A percentile compares a stretch with the other conserved stretches of the same genome.
Evolutionary conservation across 2,888 invertebrate species (phyloP).

Genomic region (Blera fallax): DNA sequence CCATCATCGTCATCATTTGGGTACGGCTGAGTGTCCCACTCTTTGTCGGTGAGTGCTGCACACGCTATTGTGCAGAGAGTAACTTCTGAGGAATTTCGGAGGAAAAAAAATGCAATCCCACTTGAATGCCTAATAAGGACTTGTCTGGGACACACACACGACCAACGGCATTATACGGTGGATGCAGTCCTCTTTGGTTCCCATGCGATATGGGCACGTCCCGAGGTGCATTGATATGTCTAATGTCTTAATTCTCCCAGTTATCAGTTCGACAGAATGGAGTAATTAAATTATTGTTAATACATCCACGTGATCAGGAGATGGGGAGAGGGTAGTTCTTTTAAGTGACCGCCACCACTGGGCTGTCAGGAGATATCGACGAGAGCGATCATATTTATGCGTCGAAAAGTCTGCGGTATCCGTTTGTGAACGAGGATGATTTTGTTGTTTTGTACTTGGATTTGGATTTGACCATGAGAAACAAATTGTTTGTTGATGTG

Average conservation of each 20-base stretch:
- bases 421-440: constrained; percentile 48
- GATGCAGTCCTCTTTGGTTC: constrained; percentile 50
- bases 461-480: constrained; percentile 53
- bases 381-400: constrained; percentile 72
- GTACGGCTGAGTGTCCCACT: constrained; percentile 26
- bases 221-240: constrained; percentile 69
- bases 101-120: constrained; percentile 74
- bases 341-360: constrained; percentile 40
- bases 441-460: neutral
- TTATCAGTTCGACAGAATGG: constrained; percentile 70
- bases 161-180: neutral
- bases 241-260: constrained; percentile 72
- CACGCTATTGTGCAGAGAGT: constrained; percentile 23
- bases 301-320: constrained; percentile 66
- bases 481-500: constrained; percentile 35
- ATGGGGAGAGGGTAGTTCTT: constrained; percentile 18
- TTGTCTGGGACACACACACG: constrained; percentile 69
- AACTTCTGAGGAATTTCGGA: constrained; percentile 73
- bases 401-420: constrained; percentile 70
- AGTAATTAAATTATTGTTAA: constrained; percentile 72
- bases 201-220: constrained; percentile 69
- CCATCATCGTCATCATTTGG: constrained; percentile 53
- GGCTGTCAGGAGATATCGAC: constrained; percentile 39
- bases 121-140: constrained; percentile 75
- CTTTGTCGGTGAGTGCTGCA: constrained; percentile 65